Evolutionary conservation across 2,113 vertebrate species (phyloP), one percentile per base, ranked within the genome.

Genomic region (Caloenas nicobarica): DNA sequence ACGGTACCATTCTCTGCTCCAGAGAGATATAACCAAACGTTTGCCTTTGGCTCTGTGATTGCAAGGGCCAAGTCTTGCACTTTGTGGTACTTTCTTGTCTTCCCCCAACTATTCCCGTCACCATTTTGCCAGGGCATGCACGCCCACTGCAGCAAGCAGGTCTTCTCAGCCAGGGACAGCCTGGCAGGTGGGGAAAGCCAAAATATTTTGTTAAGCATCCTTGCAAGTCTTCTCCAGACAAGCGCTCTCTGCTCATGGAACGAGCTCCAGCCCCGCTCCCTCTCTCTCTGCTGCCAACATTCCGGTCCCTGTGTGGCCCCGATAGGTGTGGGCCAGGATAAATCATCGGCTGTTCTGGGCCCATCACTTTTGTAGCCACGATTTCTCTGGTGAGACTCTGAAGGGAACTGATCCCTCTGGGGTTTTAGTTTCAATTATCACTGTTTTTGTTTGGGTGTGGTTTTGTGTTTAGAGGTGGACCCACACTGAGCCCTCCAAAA

Each of bases 391-490:
- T 70, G 68, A n/a, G 81, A 44, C 29, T 81, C 82, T 38, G 31
- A 81, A 86, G 81, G 71, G 70, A 93, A 53, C 13, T 2, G 0
- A 8, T 83, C n/a, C 54, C 70, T 58, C 74, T 1, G 10, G 23
- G 62, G 23, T 87, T 85, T 62, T 50, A 21, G 25, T 80, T 92
- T 84, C 9, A 0, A 64, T 33, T 23, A 68, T 79, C 56, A n/a
- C 17, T 71, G n/a, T 36, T 93, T 85, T 51, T 62, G n/a, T 79
- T 93, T 88, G 83, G 68, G 44, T 86, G 77, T 79, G n/a, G 1
- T 92, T 91, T 50, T 50, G 7, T 89, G 61, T 93, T 81, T 79
- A 93, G 96, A 96, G 89, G 56, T 94, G 91, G 74, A 69, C 91
- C 79, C 91, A 95, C 95, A 81, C 77, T 78, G 69, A 88, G 16